Base-by-base conservation (phyloP, 2,113 vertebrate species). In the Pipa parva region DNA sequence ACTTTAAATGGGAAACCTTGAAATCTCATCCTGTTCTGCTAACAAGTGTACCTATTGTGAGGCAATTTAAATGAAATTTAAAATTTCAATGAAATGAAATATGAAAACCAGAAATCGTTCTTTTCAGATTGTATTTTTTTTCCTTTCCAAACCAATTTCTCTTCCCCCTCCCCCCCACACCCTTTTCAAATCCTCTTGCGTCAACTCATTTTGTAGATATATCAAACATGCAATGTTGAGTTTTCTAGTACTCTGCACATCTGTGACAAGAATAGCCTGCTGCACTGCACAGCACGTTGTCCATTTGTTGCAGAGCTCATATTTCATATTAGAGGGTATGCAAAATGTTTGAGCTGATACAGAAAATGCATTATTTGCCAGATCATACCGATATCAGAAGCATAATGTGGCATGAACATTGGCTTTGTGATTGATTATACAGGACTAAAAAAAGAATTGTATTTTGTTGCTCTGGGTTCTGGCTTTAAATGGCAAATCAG, bases 371-470 rank as follows among this genome's bases (percentile, higher is more conserved):
- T 82, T 79, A 85, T 84, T 87, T 87, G 74, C 77, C 72, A 75
- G 81, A 85, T 76, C 73, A 68, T 80, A 2, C 71, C 49, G 80
- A 80, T 87, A 79, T 80, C 78, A 80, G 75, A 84, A 83, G 83
- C 81, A 81, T 83, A 84, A 82, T 85, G 82, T 85, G 84, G 81
- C 83, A 81, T 86, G 83, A 93, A 88, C 93, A 91, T 91, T 88
- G 93, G 92, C 80, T 91, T 84, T 80, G 74, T 87, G 86, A 84
- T 86, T 80, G 86, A 80, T 86, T 89, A 5, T 31, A 6, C 10
- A 31, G 29, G 10, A 31, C 5, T 5, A 10, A 10, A 10, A 31
- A 31, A 31, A 10, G 29, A 31, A 10, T 31, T 31, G 29, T 5
- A 31, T 31, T 5, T 31, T 31, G 10, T 31, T 31, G 10, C 10